phyloP scores from a whole-genome alignment of 1,140 invertebrate species.

The Melitaea cinxia region DNA sequence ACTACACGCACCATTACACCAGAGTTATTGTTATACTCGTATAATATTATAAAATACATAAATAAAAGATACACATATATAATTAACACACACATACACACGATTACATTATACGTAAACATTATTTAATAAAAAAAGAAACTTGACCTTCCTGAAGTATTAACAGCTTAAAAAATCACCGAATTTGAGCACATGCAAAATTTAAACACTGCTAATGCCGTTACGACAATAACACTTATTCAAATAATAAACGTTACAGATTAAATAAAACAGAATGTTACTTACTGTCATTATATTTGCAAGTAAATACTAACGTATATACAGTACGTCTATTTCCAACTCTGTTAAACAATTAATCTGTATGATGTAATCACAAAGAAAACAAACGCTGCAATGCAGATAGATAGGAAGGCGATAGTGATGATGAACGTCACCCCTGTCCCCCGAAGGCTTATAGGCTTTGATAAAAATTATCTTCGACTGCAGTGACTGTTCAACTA shows the following conservation, averaged over 20 bases:
- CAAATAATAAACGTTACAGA: constrained; percentile 4
- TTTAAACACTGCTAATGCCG: neutral
- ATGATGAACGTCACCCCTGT: constrained; percentile 36
- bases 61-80: too few relatives aligned
- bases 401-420: constrained; percentile 42
- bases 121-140: too few relatives aligned
- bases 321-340: neutral
- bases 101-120: too few relatives aligned
- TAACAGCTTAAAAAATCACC: too few relatives aligned
- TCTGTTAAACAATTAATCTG: constrained; percentile 21
- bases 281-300: too few relatives aligned
- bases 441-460: constrained; percentile 11
- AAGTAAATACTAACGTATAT: neutral
- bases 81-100: too few relatives aligned
- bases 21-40: too few relatives aligned
- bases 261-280: constrained; percentile 4
- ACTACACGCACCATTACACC: too few relatives aligned
- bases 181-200: too few relatives aligned
- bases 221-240: neutral
- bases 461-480: constrained; percentile 36
- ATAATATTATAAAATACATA: too few relatives aligned
- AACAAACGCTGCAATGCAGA: constrained; percentile 47
- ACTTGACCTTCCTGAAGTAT: too few relatives aligned
- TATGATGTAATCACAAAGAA: constrained; percentile 22
- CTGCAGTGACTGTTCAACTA: constrained; percentile 25